Evolutionary conservation across 35 echinoderm and acorn worm species (phyloP).

Genomic region (Heliocidaris erythrogramma): DNA sequence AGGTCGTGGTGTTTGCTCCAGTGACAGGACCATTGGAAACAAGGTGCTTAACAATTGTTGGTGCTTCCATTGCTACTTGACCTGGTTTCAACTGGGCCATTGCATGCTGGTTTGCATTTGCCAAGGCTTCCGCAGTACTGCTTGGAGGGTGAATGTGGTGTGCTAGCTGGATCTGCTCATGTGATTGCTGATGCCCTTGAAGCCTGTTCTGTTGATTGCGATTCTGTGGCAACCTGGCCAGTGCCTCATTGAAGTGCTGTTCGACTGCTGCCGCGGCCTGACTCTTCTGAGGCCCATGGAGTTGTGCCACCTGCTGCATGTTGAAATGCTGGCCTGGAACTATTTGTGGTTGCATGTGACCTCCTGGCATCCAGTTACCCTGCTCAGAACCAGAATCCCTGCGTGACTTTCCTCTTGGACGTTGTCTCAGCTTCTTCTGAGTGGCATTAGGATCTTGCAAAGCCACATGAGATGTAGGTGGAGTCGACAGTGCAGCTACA

Average conservation of each 20-base stretch:
- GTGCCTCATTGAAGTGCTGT: constrained; percentile 70
- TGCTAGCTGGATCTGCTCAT: constrained; percentile 20
- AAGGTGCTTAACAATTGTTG: constrained; percentile 63
- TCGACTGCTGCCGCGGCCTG: constrained; percentile 58
- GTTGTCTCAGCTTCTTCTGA: constrained; percentile 3
- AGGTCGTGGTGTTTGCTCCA: constrained; percentile 2
- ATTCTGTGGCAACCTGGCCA: constrained; percentile 44
- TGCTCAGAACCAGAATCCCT: constrained; percentile 53
- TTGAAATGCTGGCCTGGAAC: constrained; percentile 45
- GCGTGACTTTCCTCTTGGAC: not conserved
- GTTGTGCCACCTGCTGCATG: constrained; percentile 53
- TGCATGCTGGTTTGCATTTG: constrained; percentile 43
- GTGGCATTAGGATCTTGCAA: constrained; percentile 22
- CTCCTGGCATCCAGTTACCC: constrained; percentile 52
- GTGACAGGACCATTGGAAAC: constrained; percentile 30
- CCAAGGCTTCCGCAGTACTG: constrained; percentile 51
- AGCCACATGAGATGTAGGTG: constrained; percentile 44
- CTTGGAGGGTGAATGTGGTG: constrained; percentile 21
- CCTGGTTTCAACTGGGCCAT: constrained; percentile 23
- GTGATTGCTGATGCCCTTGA: constrained; percentile 4
- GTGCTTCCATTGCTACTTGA: constrained; percentile 52
- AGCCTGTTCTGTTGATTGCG: constrained; percentile 2
- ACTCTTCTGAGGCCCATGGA: constrained; percentile 45
- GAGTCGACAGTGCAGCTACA: constrained; percentile 66
- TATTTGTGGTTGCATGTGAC: constrained; percentile 49